phyloP scores from a whole-genome alignment of 2,888 invertebrate species.

The Chromoteleia sp. region DNA sequence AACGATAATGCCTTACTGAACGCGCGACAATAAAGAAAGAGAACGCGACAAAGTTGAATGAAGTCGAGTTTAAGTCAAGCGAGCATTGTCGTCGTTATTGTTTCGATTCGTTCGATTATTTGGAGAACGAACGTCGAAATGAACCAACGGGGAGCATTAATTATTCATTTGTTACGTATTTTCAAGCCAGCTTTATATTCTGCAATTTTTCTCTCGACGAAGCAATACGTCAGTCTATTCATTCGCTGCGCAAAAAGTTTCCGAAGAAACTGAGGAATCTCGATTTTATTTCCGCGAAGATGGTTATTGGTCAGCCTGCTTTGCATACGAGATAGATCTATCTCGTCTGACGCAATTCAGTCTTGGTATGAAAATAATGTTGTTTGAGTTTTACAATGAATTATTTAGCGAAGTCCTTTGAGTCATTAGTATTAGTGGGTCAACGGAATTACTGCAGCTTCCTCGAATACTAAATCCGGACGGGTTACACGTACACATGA shows the following conservation, averaged over 20 bases:
- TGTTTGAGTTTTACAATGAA: slow-evolving; percentile 41
- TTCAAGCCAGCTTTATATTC: slow-evolving; percentile 17
- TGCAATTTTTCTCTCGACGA: slow-evolving; percentile 27
- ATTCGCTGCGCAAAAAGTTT: slow-evolving; percentile 1
- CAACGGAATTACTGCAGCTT: slow-evolving; percentile 45
- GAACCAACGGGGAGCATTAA: slow-evolving; percentile 4
- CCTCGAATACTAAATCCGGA: slow-evolving; percentile 5
- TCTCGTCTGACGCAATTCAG: slow-evolving; percentile 12
- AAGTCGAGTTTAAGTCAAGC: too few species aligned
- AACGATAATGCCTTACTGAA: not conserved
- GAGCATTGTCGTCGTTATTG: too few species aligned
- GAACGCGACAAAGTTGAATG: too few species aligned
- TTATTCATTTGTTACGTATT: slow-evolving; percentile 35
- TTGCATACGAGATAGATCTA: slow-evolving; percentile 33
- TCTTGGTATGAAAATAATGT: slow-evolving; percentile 27
- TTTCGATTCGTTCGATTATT: not conserved
- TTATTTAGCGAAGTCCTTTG: slow-evolving; percentile 42
- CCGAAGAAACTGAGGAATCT: not conserved
- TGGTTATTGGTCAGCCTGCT: slow-evolving; percentile 25
- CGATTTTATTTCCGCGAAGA: slow-evolving; percentile 29
- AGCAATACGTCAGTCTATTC: slow-evolving; percentile 32
- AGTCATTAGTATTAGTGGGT: slow-evolving; percentile 51
- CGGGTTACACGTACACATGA: slow-evolving; percentile 16
- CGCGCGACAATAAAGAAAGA: too few species aligned
- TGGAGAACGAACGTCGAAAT: slow-evolving; percentile 12